Conservation (phyloP, 2,113 vertebrate species). For the Budorcas taxicolor region DNA sequence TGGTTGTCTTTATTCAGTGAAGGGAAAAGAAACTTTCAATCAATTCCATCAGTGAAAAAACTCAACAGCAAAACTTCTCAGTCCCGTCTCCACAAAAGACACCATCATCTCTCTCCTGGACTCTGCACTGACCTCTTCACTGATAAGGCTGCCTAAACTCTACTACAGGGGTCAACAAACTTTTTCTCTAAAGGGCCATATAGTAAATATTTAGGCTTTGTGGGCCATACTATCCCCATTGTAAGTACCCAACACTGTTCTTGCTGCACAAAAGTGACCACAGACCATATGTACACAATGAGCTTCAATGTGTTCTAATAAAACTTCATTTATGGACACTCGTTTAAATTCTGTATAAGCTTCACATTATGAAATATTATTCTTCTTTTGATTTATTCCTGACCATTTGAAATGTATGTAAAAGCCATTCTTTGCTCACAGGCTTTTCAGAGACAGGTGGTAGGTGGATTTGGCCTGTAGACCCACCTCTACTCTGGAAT, state of each 20-base stretch:
- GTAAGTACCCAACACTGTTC: background rate
- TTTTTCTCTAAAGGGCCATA: background rate
- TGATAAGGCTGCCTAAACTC: background rate
- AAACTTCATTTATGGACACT: background rate
- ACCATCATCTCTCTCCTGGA: background rate
- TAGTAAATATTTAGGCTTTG: background rate
- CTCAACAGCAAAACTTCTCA: background rate
- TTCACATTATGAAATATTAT: background rate
- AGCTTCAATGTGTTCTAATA: background rate
- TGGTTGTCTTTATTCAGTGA: background rate
- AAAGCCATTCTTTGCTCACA: background rate
- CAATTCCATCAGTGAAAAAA: background rate
- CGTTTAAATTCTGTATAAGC: background rate
- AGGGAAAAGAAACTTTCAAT: background rate
- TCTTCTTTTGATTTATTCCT: background rate
- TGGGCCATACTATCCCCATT: background rate
- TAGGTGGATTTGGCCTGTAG: background rate
- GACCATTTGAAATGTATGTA: background rate
- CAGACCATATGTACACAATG: background rate
- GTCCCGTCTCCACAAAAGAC: background rate
- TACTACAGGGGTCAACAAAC: background rate
- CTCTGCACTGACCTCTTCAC: background rate
- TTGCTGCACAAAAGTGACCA: background rate
- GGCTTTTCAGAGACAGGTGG: background rate
- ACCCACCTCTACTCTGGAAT: background rate